These are phyloP conservation scores for Falco columbarius DNA, from an alignment of 2,797 vertebrate species.

Conservation along the genomic window DNA sequence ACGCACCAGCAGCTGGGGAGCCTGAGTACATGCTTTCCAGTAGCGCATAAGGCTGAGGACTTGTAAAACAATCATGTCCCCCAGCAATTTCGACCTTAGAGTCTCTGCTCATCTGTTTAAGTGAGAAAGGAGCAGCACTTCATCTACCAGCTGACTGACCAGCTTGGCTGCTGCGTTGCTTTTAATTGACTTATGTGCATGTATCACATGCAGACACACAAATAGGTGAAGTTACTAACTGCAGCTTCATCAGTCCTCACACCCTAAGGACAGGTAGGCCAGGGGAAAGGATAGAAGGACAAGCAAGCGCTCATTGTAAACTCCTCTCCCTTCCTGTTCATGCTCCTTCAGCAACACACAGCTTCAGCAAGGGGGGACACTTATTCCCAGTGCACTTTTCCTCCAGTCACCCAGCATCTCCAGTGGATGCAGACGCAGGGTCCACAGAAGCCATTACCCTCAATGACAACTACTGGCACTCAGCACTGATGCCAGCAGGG, in stretches of 20 bases:
- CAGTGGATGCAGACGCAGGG: neutral
- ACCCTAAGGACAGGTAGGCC: neutral
- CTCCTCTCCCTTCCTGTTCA: neutral
- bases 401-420: neutral
- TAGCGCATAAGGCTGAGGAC: neutral
- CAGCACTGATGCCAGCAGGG: neutral
- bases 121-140: neutral
- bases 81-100: neutral
- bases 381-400: neutral
- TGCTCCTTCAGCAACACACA: neutral
- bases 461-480: neutral
- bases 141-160: neutral
- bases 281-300: neutral
- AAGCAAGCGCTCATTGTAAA: neutral
- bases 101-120: neutral
- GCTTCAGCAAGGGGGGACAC: neutral
- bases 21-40: neutral
- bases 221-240: rapidly evolving
- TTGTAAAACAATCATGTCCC: neutral
- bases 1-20: neutral
- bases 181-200: neutral
- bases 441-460: neutral
- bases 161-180: neutral
- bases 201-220: rapidly evolving
- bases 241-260: neutral